A percentile compares a stretch with the other conserved stretches of the same genome.
phyloP scores from a whole-genome alignment of 2,888 invertebrate genomes.

The Thelaira solivaga region DNA sequence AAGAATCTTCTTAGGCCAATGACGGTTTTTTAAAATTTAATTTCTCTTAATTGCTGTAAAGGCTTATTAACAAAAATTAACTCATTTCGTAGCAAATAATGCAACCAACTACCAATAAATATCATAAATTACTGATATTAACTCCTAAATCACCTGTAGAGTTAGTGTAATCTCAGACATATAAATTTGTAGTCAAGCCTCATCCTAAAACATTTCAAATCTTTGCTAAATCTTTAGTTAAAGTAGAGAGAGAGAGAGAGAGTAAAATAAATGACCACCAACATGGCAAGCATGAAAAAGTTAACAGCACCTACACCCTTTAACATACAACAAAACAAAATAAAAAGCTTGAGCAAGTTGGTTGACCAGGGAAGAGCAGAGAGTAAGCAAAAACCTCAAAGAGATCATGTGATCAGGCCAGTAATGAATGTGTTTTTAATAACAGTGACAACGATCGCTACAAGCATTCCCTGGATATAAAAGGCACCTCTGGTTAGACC shows the following conservation, averaged over 20 bases:
- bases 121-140: conserved; percentile 45
- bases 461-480: conserved; percentile 59
- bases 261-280: conserved; percentile 57
- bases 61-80: conserved; percentile 32
- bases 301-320: conserved; percentile 61
- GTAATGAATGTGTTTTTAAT: conserved; percentile 77
- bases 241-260: no score
- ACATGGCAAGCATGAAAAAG: conserved; percentile 36
- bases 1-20: no score
- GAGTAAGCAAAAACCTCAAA: background rate
- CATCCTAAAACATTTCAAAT: conserved; percentile 32
- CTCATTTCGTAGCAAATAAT: conserved; percentile 8
- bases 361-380: background rate
- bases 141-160: conserved; percentile 54
- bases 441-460: conserved; percentile 75
- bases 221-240: conserved; percentile 27
- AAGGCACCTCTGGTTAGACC: conserved; percentile 23
- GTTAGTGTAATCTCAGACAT: conserved; percentile 34
- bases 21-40: no score
- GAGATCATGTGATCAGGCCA: conserved; percentile 63
- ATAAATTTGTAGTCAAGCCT: conserved; percentile 28
- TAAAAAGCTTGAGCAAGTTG: conserved; percentile 1
- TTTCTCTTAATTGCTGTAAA: background rate
- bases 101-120: conserved; percentile 45
- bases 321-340: background rate